phyloP scores from a whole-genome alignment of 2,888 invertebrate genomes.

The Archips crataeganus region DNA sequence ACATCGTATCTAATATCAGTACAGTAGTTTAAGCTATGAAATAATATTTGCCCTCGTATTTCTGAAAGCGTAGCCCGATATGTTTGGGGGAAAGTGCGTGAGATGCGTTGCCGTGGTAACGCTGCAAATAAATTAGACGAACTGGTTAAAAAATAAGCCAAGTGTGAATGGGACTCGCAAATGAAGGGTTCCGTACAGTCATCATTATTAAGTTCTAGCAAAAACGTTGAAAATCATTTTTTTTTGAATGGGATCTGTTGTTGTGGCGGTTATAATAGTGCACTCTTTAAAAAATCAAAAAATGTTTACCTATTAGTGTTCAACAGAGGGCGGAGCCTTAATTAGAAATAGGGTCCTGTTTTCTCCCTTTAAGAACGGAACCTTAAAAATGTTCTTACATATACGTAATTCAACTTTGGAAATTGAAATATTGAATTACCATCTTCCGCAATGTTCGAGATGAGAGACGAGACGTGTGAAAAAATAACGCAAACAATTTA shows the following conservation, averaged over 20 bases:
- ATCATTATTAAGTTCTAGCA: too few relatives aligned
- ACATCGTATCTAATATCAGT: conserved; percentile 25
- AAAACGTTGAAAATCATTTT: too few relatives aligned
- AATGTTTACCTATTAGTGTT: too few relatives aligned
- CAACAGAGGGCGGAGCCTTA: too few relatives aligned
- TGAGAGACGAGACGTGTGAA: background rate
- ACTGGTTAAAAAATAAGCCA: background rate
- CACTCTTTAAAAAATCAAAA: too few relatives aligned
- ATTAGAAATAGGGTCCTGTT: too few relatives aligned
- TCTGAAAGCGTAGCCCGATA: background rate
- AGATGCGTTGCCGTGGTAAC: conserved; percentile 8
- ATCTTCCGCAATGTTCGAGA: background rate
- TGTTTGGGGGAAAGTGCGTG: conserved; percentile 10
- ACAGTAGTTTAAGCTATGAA: conserved; percentile 4
- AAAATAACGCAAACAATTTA: background rate
- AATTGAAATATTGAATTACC: background rate
- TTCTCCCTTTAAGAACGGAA: too few relatives aligned
- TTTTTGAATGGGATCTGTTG: too few relatives aligned
- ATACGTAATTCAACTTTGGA: background rate
- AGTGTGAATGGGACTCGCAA: too few relatives aligned
- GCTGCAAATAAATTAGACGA: background rate
- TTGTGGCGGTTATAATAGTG: too few relatives aligned
- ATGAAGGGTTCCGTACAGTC: too few relatives aligned
- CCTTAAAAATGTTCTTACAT: background rate
- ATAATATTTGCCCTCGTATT: conserved; percentile 21